Percentiles rank a stretch among this genome's conserved stretches.
These are phyloP conservation scores for Callithrix jacchus DNA, from an alignment of 2,113 vertebrate species.

Conservation along the genomic window DNA sequence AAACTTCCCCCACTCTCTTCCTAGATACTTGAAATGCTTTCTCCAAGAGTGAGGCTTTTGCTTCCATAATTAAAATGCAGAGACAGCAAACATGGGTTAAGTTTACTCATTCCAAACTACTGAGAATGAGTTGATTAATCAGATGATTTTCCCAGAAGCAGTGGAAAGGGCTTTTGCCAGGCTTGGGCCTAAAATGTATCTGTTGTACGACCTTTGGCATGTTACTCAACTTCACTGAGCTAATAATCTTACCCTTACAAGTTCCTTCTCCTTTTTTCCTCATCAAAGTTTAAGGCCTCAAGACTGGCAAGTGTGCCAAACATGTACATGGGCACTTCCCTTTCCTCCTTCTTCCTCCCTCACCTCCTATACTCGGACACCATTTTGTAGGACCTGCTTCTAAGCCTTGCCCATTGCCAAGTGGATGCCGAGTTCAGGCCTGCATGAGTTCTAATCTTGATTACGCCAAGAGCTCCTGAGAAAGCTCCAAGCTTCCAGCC, in stretches of 20 bases:
- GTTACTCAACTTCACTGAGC: constrained; percentile 36
- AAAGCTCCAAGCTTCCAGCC: not conserved
- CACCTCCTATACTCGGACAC: not conserved
- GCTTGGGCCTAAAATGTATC: not conserved
- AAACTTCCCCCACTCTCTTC: not conserved
- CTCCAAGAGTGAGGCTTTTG: not conserved
- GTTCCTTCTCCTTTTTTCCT: not conserved
- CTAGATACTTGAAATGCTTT: constrained; percentile 43
- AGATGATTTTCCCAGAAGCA: constrained; percentile 11
- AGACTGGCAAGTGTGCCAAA: not conserved
- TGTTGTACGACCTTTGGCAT: constrained; percentile 16
- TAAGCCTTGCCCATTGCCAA: not conserved
- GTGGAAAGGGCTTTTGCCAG: not conserved
- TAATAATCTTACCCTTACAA: constrained; percentile 21
- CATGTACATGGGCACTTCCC: not conserved
- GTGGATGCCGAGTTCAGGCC: not conserved
- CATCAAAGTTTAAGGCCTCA: not conserved
- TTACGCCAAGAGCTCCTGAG: not conserved
- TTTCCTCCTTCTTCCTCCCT: not conserved
- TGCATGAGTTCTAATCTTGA: not conserved
- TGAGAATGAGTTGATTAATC: constrained; percentile 10
- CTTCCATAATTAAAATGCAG: constrained; percentile 54
- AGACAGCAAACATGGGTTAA: not conserved
- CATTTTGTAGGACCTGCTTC: not conserved
- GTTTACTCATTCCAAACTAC: constrained; percentile 1